These are phyloP conservation scores for Anomalospiza imberbis DNA, from an alignment of 2,797 vertebrate genomes.

Conservation along the genomic window DNA sequence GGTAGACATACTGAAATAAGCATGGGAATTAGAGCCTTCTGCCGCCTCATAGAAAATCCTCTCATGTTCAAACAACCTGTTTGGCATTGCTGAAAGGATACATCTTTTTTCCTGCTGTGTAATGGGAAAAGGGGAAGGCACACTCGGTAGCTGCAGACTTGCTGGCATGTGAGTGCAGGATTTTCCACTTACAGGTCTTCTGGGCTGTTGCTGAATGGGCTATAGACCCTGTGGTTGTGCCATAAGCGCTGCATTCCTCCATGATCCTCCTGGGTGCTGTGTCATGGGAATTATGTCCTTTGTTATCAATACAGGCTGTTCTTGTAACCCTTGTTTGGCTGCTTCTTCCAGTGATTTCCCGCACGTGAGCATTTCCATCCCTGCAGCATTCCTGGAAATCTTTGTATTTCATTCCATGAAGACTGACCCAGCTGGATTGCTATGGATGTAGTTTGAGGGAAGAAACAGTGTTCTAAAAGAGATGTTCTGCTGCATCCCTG, in stretches of 20 bases:
- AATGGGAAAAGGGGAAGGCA: neutral
- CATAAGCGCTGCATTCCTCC: conserved; percentile 13
- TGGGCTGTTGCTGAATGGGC: neutral
- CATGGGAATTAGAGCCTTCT: neutral
- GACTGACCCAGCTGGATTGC: conserved; percentile 15
- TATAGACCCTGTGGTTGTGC: neutral
- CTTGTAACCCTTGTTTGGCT: conserved; percentile 47
- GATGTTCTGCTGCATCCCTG: neutral
- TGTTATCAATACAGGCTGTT: conserved; percentile 47
- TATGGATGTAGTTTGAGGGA: neutral
- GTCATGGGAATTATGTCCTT: neutral
- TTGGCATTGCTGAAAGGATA: neutral
- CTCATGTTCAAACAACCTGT: neutral
- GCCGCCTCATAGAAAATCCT: neutral
- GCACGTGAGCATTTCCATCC: neutral
- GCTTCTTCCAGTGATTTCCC: neutral
- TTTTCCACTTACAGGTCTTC: neutral
- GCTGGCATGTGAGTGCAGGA: neutral
- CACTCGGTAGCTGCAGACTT: neutral
- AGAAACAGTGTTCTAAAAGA: neutral
- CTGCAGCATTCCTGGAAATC: conserved; percentile 6
- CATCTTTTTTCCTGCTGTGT: neutral
- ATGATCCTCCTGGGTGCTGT: neutral
- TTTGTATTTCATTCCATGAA: neutral
- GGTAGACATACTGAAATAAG: neutral